phyloP scores from a whole-genome alignment of 1,140 invertebrate genomes.

The Zaprionus davidi region DNA sequence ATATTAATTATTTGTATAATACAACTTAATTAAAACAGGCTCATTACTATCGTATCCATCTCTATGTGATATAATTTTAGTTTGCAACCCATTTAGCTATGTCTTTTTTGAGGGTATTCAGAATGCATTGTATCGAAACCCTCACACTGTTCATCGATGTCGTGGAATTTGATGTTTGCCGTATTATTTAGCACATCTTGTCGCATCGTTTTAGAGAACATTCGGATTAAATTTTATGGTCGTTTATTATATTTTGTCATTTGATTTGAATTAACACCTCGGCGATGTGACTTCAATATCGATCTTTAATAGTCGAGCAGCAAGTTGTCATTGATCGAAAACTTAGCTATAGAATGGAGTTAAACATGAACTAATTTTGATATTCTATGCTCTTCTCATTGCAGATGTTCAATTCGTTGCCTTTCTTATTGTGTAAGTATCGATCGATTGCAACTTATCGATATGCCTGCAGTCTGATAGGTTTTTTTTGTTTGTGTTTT shows the following conservation, averaged over 20 bases:
- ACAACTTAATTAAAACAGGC: not conserved
- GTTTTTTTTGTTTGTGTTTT: not conserved
- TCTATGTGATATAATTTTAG: not conserved
- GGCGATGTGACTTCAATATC: conserved; percentile 16
- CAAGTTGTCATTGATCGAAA: conserved; percentile 21
- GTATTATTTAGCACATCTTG: conserved; percentile 57
- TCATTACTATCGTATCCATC: not conserved
- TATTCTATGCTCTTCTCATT: conserved; percentile 23
- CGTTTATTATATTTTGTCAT: conserved; percentile 80
- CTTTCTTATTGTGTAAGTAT: conserved; percentile 36
- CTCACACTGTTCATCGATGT: conserved; percentile 18
- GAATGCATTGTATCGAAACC: not conserved
- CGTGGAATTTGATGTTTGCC: conserved; percentile 43
- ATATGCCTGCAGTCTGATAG: not conserved
- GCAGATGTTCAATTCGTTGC: conserved; percentile 30
- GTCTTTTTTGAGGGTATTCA: conserved; percentile 2
- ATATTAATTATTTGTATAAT: no score
- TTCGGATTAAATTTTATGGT: conserved; percentile 76
- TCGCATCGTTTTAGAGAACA: conserved; percentile 65
- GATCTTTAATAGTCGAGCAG: conserved; percentile 19
- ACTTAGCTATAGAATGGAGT: not conserved
- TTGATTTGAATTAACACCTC: conserved; percentile 76
- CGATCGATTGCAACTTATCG: conserved; percentile 20
- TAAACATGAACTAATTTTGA: conserved; percentile 8
- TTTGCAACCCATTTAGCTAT: not conserved